These are phyloP conservation scores for Tetranychus cinnabarinus DNA, from an alignment of 1,140 invertebrate genomes.

Conservation along the genomic window DNA sequence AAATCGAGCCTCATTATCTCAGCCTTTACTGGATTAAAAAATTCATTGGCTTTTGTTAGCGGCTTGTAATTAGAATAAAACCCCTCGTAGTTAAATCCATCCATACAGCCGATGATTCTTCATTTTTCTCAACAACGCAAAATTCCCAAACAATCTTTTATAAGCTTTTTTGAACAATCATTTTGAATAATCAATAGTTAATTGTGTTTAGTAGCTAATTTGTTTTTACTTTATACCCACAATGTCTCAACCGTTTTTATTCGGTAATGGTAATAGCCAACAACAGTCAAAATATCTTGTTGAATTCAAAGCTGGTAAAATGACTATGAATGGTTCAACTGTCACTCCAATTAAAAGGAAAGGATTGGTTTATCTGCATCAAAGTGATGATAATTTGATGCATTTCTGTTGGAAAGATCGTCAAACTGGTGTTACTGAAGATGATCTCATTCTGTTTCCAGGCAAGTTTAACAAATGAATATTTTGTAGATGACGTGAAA, in stretches of 20 bases:
- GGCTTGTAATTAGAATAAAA: too few species aligned
- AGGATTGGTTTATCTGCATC: conserved; percentile 62
- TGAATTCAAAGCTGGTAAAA: conserved; percentile 87
- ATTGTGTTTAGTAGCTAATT: neutral
- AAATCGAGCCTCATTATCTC: too few species aligned
- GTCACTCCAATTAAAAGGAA: conserved; percentile 87
- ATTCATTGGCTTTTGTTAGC: too few species aligned
- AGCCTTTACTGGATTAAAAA: too few species aligned
- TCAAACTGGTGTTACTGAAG: conserved; percentile 43
- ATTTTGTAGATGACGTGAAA: neutral
- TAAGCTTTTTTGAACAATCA: too few species aligned
- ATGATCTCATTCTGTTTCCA: conserved; percentile 93
- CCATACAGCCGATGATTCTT: too few species aligned
- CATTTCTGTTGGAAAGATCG: conserved; percentile 97
- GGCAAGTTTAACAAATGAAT: neutral
- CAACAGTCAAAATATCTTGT: conserved; percentile 69
- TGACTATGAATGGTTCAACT: conserved; percentile 80
- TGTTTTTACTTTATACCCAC: neutral
- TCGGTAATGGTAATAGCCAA: conserved; percentile 33
- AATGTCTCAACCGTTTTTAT: conserved; percentile 18
- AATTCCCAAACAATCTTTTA: too few species aligned
- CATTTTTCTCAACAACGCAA: too few species aligned
- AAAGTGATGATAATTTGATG: conserved; percentile 77
- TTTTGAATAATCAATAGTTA: too few species aligned
- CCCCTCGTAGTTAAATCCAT: too few species aligned